Evolutionary conservation across 92 coral and sea anemone genomes (phyloP), one percentile per base, ranked within the genome.

Genomic region (Chrysogorgia sp.): DNA sequence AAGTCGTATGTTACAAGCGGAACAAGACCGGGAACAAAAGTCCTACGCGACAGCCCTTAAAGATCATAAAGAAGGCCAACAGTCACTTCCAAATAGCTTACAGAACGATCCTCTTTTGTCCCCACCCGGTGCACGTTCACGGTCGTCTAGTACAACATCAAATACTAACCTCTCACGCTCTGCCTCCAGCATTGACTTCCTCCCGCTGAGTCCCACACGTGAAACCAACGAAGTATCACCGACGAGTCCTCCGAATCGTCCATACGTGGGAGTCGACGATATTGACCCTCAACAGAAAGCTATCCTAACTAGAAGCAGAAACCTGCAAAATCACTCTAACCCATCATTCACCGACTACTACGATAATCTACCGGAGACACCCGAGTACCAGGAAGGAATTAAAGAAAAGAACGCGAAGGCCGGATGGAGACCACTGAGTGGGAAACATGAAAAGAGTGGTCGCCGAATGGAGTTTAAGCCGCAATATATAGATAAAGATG

Each of bases 31-130:
- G 57, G 91, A 88, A 30, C 96, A 89, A 70, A 63, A 59, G 31
- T 92, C 98, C 0, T 96, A 96, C 81, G 99, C 99, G 7, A 84
- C 97, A 30, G 97, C 97, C 0, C 74, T 96, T 8, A 86, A 91
- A 58, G 85, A 86, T 72, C 79, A 72, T 59, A 72, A 72, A 56
- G 79, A 72, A 33, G 79, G 79, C 6, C 79, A 72, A 37, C 79
- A 72, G 49, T 55, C 79, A 0, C 79, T 72, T 32, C 48, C 79
- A 21, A 72, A 34, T 72, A 72, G 79, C 65, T 30, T 72, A n/a
- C 79, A 72, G 24, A 72, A 41, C 25, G 79, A 72, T 56, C 52
- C 9, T 3, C 31, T 49, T 59, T 48, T 26, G 31, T 58, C 61
- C 13, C 58, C 79, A 33, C 43, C 79, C 7, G 79, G 63, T 20